Evolutionary conservation across 1,140 invertebrate genomes (phyloP).

Genomic region (Meloidogyne floridensis): DNA sequence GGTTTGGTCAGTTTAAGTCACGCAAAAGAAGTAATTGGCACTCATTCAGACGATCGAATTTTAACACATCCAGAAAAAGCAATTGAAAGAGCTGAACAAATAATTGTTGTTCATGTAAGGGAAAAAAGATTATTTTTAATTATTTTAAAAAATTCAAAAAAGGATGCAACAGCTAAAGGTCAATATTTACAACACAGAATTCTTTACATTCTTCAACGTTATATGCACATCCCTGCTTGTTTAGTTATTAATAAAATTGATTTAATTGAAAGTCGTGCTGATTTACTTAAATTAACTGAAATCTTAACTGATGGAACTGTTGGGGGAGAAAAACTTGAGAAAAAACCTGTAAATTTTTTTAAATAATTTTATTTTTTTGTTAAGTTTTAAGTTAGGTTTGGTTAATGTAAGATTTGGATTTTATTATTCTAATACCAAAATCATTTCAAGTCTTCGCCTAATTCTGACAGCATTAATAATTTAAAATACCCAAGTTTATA

Average conservation of each 20-base stretch:
- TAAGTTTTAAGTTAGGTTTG: no score
- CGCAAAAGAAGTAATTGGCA: conserved; percentile 52
- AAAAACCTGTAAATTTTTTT: conserved; percentile 25
- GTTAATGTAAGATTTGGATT: no score
- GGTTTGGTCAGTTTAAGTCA: conserved; percentile 54
- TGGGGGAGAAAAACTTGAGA: conserved; percentile 36
- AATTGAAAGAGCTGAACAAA: conserved; percentile 56
- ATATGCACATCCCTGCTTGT: conserved; percentile 54
- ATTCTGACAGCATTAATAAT: no score
- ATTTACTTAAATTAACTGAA: conserved; percentile 46
- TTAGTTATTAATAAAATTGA: conserved; percentile 64
- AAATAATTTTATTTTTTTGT: background rate
- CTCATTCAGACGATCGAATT: conserved; percentile 51
- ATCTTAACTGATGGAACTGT: conserved; percentile 52
- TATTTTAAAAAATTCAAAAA: conserved; percentile 34
- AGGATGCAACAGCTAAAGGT: conserved; percentile 45
- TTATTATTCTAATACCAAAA: no score
- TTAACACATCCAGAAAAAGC: conserved; percentile 61
- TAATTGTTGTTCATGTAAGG: conserved; percentile 54
- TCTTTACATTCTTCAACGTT: conserved; percentile 60
- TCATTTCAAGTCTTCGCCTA: no score
- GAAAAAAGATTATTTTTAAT: background rate
- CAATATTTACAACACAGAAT: conserved; percentile 62
- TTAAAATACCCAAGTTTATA: no score
- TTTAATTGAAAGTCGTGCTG: conserved; percentile 43